A percentile compares a stretch with the other conserved stretches of the same genome.
These are phyloP conservation scores for Drosophila varians DNA, from an alignment of 1,140 invertebrate species.

Conservation along the genomic window DNA sequence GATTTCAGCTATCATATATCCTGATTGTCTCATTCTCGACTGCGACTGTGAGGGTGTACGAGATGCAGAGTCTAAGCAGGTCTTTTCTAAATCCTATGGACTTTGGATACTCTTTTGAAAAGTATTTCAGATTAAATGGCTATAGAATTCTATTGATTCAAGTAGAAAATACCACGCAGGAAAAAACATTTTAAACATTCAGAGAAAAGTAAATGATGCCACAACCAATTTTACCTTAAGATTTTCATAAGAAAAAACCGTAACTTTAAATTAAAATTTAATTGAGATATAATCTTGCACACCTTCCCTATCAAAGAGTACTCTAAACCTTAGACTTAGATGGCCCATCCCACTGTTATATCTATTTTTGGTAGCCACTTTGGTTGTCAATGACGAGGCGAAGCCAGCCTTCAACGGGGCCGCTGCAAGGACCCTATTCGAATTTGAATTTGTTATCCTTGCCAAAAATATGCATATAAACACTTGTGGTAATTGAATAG, in stretches of 20 bases:
- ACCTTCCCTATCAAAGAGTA: conserved; percentile 2
- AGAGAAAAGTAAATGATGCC: too few species aligned
- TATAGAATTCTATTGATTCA: too few species aligned
- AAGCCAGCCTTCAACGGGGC: conserved; percentile 43
- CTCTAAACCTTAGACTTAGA: background rate
- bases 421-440: conserved; percentile 44
- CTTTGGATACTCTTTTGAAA: background rate
- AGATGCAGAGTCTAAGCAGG: conserved; percentile 7
- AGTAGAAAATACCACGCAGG: background rate
- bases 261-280: background rate
- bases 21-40: conserved; percentile 30
- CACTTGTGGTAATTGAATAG: conserved; percentile 38
- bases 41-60: conserved; percentile 14
- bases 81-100: background rate
- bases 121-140: background rate
- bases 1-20: conserved; percentile 43
- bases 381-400: conserved; percentile 47
- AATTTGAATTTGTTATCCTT: conserved; percentile 37
- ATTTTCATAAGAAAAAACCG: too few species aligned
- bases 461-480: conserved; percentile 17
- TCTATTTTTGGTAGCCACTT: conserved; percentile 65
- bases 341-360: conserved; percentile 10
- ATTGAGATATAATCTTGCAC: background rate
- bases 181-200: too few species aligned
- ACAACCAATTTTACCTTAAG: too few species aligned